phyloP scores from a whole-genome alignment of 2,113 vertebrate species.

The Setophaga kirtlandii region DNA sequence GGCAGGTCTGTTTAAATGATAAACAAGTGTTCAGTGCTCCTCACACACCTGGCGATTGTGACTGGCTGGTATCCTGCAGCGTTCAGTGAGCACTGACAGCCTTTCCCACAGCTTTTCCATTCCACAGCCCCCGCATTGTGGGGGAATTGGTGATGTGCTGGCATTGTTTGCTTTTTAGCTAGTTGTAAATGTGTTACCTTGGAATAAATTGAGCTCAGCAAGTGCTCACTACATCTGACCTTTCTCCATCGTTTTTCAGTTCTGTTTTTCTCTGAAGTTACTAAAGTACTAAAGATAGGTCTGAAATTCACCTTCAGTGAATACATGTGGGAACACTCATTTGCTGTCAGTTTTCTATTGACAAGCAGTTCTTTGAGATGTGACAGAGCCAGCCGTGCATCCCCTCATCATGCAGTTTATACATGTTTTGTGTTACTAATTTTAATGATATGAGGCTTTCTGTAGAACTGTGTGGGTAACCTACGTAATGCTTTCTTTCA shows the following conservation, averaged over 20 bases:
- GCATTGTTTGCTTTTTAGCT: neutral
- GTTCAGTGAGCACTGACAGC: neutral
- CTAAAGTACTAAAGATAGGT: neutral
- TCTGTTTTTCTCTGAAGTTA: neutral
- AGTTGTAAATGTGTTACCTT: neutral
- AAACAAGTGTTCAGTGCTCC: neutral
- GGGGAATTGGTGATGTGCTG: neutral
- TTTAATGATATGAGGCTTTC: neutral
- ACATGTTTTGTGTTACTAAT: neutral
- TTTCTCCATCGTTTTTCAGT: neutral
- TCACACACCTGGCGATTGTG: neutral
- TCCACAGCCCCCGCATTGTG: accelerated
- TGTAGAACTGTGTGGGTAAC: neutral
- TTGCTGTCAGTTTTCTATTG: neutral
- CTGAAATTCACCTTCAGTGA: neutral
- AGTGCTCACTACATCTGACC: accelerated
- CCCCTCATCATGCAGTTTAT: neutral
- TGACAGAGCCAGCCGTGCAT: neutral
- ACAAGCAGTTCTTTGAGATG: neutral
- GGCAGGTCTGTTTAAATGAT: neutral
- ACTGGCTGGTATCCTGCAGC: neutral
- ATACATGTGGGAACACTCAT: neutral
- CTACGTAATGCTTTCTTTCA: neutral
- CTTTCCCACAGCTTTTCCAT: neutral
- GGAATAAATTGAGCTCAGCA: neutral